Evolutionary conservation across 2,797 vertebrate genomes (phyloP), one percentile per base, ranked within the genome.

Genomic region (Liasis olivaceus): DNA sequence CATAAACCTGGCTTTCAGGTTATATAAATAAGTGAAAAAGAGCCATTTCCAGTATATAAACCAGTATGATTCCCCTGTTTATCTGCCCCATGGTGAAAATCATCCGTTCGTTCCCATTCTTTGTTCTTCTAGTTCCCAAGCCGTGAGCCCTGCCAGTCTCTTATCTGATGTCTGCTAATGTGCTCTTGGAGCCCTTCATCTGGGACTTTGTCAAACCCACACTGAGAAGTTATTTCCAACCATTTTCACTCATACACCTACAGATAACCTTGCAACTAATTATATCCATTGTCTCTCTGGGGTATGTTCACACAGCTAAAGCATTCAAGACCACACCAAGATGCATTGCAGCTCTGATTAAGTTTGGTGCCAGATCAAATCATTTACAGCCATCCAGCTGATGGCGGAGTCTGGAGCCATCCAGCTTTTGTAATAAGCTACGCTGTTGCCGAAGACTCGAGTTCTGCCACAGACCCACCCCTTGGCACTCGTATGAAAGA

Each of bases 71-170:
- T 22, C 72, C 59, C 5, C 72, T 22, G 77, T 85, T 62, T 20
- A 62, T 77, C 36, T 42, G 24, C 31, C 17, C 89, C 77, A 90
- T 90, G 84, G 56, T n/a, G 63, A 87, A 87, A 87, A 26, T 24
- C 59, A 17, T 20, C 36, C 64, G 8, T 87, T 77, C 24, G 58
- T 91, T 69, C 36, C 64, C 47, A 47, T 20, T 5, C 56, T 72
- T 87, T 59, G 8, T 60, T 91, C 54, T 86, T 87, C 22, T 51
- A 8, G 62, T 86, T 91, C 90, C 84, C 90, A 87, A 91, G 85
- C 51, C 24, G 28, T 69, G 36, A 91, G 24, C 56, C 54, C 47
- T 36, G 4, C n/a, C 22, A 42, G 2, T 17, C 31, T 56, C 31
- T 91, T 69, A 91, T 69, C 90, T 69, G 63, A 91, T 47, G 64